Percentiles rank a stretch among this genome's conserved stretches.
Conservation (phyloP, 2,113 vertebrate genomes). For the Lagenorhynchus albirostris region DNA sequence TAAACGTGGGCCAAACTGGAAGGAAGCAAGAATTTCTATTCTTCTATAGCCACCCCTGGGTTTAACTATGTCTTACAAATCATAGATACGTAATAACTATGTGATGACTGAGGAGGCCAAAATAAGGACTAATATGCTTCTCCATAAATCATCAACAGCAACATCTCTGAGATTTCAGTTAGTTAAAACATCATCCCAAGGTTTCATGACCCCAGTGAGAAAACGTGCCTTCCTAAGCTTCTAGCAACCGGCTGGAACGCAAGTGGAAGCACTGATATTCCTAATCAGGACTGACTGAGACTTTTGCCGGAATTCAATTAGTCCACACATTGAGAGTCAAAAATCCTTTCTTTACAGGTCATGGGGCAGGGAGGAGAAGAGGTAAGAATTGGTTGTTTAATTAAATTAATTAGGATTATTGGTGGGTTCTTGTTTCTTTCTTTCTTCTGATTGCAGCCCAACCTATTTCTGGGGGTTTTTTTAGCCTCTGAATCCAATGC, state of each 20-base stretch:
- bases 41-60: background rate
- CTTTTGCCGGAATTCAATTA: background rate
- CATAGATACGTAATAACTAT: background rate
- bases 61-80: slow-evolving; percentile 13
- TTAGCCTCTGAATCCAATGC: background rate
- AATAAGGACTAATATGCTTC: background rate
- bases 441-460: background rate
- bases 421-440: background rate
- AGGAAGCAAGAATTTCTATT: background rate
- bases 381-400: background rate
- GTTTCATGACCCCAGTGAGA: background rate
- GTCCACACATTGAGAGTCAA: background rate
- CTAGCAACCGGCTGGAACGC: background rate
- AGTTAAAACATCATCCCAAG: background rate
- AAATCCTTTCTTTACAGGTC: background rate
- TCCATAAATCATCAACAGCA: slow-evolving; percentile 29
- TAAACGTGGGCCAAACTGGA: background rate
- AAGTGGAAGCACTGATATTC: background rate
- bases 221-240: background rate
- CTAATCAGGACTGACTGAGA: background rate
- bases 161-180: background rate
- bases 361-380: background rate
- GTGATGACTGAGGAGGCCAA: slow-evolving; percentile 39
- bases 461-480: background rate
- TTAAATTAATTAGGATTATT: background rate